Percentiles rank a stretch among this genome's conserved stretches.
Evolutionary conservation across 2,888 invertebrate genomes (phyloP).

Genomic region (Brachylomia viminalis): DNA sequence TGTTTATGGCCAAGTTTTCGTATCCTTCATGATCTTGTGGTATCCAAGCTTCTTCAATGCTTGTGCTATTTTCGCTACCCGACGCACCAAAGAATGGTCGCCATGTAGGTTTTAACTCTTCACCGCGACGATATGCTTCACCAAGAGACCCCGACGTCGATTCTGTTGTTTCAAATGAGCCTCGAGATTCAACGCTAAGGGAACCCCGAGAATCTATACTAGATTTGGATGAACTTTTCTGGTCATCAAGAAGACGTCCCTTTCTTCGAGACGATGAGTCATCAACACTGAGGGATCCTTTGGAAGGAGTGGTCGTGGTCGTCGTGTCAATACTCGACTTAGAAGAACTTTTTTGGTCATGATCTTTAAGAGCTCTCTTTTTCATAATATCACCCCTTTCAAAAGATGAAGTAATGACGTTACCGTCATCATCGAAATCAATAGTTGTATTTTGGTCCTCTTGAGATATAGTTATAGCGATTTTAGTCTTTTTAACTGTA

Average conservation of each 20-base stretch:
- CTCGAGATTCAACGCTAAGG: conserved; percentile 92
- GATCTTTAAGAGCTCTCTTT: conserved; percentile 85
- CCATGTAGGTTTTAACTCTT: conserved; percentile 95
- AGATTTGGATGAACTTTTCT: conserved; percentile 91
- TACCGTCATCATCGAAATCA: conserved; percentile 88
- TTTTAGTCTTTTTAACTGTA: conserved; percentile 88
- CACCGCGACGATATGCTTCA: conserved; percentile 92
- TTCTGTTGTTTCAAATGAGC: conserved; percentile 93
- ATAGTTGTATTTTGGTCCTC: conserved; percentile 90
- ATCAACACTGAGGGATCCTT: conserved; percentile 88
- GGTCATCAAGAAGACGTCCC: conserved; percentile 84
- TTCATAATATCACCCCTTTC: conserved; percentile 85
- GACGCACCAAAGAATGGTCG: conserved; percentile 95
- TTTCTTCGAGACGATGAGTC: conserved; percentile 87
- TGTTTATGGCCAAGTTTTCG: conserved; percentile 89
- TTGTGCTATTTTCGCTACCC: conserved; percentile 95
- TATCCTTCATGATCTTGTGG: conserved; percentile 93
- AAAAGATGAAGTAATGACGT: conserved; percentile 87
- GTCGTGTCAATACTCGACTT: conserved; percentile 91
- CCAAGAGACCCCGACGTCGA: conserved; percentile 94
- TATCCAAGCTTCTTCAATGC: conserved; percentile 95
- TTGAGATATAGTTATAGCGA: conserved; percentile 89
- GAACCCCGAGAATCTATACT: conserved; percentile 92
- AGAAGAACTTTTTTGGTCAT: conserved; percentile 89
- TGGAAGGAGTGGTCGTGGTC: conserved; percentile 87